Base-by-base conservation (phyloP, 2,888 invertebrate species). In the Eubasilissa splendida region DNA sequence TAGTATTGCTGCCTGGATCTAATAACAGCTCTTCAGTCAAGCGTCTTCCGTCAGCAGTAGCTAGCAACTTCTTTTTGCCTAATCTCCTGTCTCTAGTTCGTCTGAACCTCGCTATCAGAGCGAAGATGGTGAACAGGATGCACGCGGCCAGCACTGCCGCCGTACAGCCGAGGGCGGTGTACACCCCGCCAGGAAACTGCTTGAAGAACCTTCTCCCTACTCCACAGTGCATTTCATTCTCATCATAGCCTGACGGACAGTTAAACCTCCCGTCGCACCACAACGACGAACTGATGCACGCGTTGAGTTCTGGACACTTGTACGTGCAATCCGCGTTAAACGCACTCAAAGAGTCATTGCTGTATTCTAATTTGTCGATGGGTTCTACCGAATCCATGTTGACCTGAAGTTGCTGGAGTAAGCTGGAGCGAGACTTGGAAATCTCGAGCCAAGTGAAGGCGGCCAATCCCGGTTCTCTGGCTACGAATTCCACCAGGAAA, bases 401-500 rank as follows among this genome's bases (percentile, higher is more conserved):
- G 84, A 88, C 88, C 87, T 88, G 88, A 74, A 89, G 86, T 84
- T 88, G 84, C 54, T 84, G 82, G 9, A 84, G 80, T 4, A 84
- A 60, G 53, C 84, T 84, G 12, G 87, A 77, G 84, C 92, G 90
- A 71, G 93, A 92, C 84, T 94, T 91, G 80, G 89, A 93, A 84
- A 94, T 94, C 86, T 94, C 94, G 86, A 96, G 90, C 96, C 96
- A 96, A 80, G 94, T 93, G 85, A 95, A 93, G n/a, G 93, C 93
- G 73, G 95, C 95, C 76, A 91, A 90, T 53, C 96, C 96, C n/a
- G 93, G 89, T 87, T 96, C 96, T 76, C 91, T 88, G 0, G 93
- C 92, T 31, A 95, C 92, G 86, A 94, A 95, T 85, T 84, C 84
- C 50, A 84, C 70, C 22, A 84, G 74, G 79, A 84, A 84, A 58